Conservation (phyloP, 2,113 vertebrate species). For the Bos taurus region DNA sequence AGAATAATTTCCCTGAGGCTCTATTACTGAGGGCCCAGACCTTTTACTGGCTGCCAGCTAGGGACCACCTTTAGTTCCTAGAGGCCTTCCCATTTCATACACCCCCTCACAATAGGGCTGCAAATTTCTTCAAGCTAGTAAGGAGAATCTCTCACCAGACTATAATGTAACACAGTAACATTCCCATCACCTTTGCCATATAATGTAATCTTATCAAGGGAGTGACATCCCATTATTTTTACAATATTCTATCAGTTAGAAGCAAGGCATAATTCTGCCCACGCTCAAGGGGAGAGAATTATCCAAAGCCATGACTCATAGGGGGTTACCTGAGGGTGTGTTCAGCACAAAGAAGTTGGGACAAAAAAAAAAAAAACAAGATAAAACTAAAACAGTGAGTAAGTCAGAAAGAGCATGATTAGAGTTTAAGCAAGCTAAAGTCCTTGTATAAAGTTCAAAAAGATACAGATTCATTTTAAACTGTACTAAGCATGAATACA, state of each 20-base stretch:
- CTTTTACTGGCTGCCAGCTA: background rate
- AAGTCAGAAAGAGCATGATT: background rate
- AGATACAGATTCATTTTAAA: background rate
- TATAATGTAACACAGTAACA: background rate
- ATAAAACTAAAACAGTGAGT: background rate
- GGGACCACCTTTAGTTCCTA: background rate
- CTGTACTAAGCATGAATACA: background rate
- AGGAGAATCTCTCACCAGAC: background rate
- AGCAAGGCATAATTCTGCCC: background rate
- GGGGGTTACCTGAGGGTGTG: background rate
- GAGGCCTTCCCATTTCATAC: background rate
- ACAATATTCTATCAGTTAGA: background rate
- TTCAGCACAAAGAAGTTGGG: background rate
- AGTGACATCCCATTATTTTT: background rate
- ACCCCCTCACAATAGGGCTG: background rate
- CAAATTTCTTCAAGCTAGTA: background rate
- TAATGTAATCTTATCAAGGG: background rate
- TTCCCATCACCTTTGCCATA: background rate
- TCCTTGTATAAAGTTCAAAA: background rate
- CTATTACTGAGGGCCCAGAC: background rate
- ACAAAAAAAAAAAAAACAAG: background rate
- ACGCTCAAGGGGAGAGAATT: background rate
- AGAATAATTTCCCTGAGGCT: background rate
- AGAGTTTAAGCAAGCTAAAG: background rate
- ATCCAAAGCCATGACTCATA: background rate